Conservation (phyloP, 2,113 vertebrate species). For the Malaclemys terrapin region DNA sequence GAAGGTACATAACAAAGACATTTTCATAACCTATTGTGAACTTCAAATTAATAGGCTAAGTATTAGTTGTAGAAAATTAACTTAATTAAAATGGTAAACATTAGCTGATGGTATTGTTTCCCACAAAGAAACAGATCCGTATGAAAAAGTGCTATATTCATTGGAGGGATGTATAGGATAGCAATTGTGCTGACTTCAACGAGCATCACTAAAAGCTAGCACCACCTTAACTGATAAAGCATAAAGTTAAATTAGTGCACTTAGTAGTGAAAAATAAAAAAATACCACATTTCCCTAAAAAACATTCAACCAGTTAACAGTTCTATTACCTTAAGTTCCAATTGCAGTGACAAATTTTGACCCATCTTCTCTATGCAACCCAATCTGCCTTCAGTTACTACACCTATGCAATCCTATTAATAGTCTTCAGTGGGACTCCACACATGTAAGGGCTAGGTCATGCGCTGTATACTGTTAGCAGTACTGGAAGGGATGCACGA, state of each 20-base stretch:
- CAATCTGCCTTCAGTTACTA: not conserved
- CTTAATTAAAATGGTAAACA: not conserved
- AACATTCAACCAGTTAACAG: not conserved
- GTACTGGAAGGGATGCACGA: not conserved
- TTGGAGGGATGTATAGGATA: not conserved
- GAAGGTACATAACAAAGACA: not conserved
- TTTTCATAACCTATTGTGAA: not conserved
- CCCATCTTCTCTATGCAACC: not conserved
- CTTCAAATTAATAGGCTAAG: not conserved
- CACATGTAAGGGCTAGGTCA: not conserved
- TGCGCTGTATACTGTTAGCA: not conserved
- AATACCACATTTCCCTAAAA: not conserved
- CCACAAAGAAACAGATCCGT: not conserved
- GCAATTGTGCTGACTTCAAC: not conserved
- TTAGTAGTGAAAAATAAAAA: not conserved
- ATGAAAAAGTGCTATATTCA: not conserved
- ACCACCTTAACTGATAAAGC: not conserved
- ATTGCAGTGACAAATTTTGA: not conserved
- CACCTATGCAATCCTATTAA: not conserved
- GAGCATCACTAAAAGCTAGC: not conserved
- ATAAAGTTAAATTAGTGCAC: not conserved
- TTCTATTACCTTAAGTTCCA: not conserved
- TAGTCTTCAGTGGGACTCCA: not conserved
- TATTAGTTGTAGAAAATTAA: not conserved
- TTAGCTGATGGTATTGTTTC: not conserved